Base-by-base conservation (phyloP, 1,140 invertebrate genomes). In the Chlorops oryzae region DNA sequence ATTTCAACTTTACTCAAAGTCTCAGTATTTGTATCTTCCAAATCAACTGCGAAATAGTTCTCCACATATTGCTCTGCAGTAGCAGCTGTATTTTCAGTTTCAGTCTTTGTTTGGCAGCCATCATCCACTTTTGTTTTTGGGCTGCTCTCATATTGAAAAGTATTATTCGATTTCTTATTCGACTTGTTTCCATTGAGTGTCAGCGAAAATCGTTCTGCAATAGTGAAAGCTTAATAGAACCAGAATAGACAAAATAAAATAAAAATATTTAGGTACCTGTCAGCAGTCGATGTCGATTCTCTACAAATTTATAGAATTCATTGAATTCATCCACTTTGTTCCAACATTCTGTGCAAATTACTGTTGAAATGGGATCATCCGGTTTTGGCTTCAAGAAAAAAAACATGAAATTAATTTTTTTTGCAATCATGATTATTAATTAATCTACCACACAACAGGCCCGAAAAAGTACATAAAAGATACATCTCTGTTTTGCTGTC, bases 301-400 rank as follows among this genome's bases (percentile, higher is more conserved):
- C 61, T 34, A 66, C 62, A 6, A 47, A 39, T 12, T 13, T 40
- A 28, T 64, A 66, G 32, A 64, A 66, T 17, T 59, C 56, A 18
- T 66, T 50, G n/a, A 66, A 66, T 6, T 55, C 56, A 24, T 42
- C 56, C 1, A 66, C 60, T 13, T 55, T 59, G 13, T 41, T 48
- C 63, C 63, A 66, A 40, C 63, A 66, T 20, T 15, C 39, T 23
- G 43, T 22, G 21, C 63, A 66, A 1, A 66, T 38, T 13, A 54
- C 60, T 10, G 59, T 66, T 9, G 63, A 66, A 34, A 66, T 67
- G 13, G 63, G 63, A 60, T 66, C 63, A 47, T 66, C 63, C 37
- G 48, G 48, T 38, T 66, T 66, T 1, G 63, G 63, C 63, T 66
- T 6, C 0, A 54, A 41, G 22, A 4, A 7, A 44, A 23, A 37